Base-by-base conservation (phyloP, 2,888 invertebrate species). In the Pollenia labialis region DNA sequence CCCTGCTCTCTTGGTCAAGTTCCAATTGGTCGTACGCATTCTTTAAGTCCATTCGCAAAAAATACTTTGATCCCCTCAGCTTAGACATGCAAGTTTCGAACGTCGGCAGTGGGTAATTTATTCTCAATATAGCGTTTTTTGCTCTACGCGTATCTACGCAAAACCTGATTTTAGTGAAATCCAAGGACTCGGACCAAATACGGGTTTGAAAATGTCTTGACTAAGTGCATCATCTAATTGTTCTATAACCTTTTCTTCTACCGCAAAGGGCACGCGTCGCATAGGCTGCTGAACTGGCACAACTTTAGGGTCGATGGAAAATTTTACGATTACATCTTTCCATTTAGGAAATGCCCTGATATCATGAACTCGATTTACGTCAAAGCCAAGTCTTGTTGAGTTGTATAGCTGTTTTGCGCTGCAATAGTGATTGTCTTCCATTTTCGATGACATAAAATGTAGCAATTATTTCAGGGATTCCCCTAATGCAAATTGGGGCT, bases 111-210 rank as follows among this genome's bases (percentile, higher is more conserved):
- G 83, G 81, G 77, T 84, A 87, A 50, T 86, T 86, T 86, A 83
- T 79, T n/a, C 82, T 60, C 56, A 68, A 54, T 44, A 85, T 75
- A 16, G 83, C 86, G 72, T 23, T 66, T 87, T 92, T 92, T 81
- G 91, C 89, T 44, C 92, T 84, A 10, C 90, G 86, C 90, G 92
- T 92, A 82, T 90, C 90, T n/a, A n/a, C n/a, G n/a, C n/a, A n/a
- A n/a, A n/a, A n/a, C n/a, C n/a, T n/a, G n/a, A n/a, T n/a, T n/a
- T n/a, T n/a, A n/a, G n/a, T n/a, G n/a, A n/a, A n/a, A n/a, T n/a
- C n/a, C n/a, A n/a, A n/a, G n/a, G n/a, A n/a, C n/a, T n/a, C n/a
- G n/a, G n/a, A n/a, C n/a, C n/a, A n/a, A n/a, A n/a, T n/a, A n/a
- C n/a, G n/a, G n/a, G n/a, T n/a, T n/a, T n/a, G n/a, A n/a, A n/a